Evolutionary conservation across 2,113 vertebrate species (phyloP).

Genomic region (Ramphastos sulfuratus): DNA sequence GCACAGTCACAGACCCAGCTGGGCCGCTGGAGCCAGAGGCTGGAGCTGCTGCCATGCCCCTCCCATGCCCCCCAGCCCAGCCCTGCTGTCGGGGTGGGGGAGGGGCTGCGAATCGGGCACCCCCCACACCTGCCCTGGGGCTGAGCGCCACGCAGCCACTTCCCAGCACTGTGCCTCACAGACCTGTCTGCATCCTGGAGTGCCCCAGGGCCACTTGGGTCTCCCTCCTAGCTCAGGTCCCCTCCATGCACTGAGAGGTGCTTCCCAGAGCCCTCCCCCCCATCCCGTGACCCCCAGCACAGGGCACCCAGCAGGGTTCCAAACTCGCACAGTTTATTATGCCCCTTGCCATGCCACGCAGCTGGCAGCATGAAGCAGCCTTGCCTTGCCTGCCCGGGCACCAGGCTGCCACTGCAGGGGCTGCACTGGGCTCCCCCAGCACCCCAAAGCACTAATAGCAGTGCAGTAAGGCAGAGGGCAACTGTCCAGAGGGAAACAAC

Average conservation of each 20-base stretch:
- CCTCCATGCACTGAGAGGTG: fast-evolving
- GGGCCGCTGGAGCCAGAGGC: neutral
- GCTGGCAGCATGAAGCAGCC: too few relatives aligned
- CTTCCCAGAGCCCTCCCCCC: too few relatives aligned
- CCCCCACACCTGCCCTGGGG: fast-evolving
- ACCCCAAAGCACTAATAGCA: neutral
- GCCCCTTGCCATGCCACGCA: neutral
- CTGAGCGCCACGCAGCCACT: fast-evolving
- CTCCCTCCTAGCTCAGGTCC: too few relatives aligned
- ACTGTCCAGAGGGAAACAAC: neutral
- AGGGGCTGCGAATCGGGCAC: fast-evolving
- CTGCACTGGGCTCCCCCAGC: neutral
- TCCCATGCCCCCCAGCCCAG: neutral
- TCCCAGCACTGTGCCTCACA: too few relatives aligned
- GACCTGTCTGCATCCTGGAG: fast-evolving
- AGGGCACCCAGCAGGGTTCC: neutral
- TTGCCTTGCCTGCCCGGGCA: fast-evolving
- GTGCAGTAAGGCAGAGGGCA: constrained; percentile 50
- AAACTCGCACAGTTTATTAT: constrained; percentile 7
- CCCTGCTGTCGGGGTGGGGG: fast-evolving
- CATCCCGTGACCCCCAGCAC: neutral
- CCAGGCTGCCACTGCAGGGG: neutral
- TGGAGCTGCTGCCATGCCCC: fast-evolving
- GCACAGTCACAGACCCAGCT: neutral
- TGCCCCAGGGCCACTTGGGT: neutral